Conservation (phyloP, 2,888 invertebrate genomes). For the Hyles lineata region DNA sequence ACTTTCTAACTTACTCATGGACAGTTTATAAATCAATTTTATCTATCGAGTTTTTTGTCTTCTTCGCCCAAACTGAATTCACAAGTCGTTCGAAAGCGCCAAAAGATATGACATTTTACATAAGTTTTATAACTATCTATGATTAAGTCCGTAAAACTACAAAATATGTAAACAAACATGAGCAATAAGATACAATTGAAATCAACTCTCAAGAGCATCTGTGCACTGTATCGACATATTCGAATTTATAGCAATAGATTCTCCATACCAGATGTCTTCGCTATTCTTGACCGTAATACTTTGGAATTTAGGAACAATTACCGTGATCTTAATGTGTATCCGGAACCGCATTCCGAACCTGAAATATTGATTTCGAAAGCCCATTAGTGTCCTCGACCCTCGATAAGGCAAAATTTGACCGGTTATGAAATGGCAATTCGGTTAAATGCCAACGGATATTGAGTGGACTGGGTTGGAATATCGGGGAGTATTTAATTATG, state of each 20-base stretch:
- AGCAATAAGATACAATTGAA: not conserved
- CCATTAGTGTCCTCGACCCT: slow-evolving; percentile 72
- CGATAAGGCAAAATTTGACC: slow-evolving; percentile 70
- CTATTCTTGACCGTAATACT: slow-evolving; percentile 2
- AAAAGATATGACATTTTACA: no score
- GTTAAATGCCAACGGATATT: slow-evolving; percentile 2
- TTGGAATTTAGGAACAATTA: slow-evolving; percentile 69
- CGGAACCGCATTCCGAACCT: slow-evolving; percentile 50
- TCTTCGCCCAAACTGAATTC: no score
- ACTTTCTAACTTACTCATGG: no score
- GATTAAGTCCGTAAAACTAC: no score
- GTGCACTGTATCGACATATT: slow-evolving; percentile 7
- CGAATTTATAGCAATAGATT: slow-evolving; percentile 15
- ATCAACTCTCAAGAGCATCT: not conserved
- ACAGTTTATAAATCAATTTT: no score
- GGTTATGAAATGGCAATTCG: slow-evolving; percentile 52
- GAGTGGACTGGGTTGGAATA: not conserved
- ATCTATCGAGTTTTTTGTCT: no score
- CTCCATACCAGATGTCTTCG: slow-evolving; percentile 6
- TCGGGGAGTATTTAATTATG: not conserved
- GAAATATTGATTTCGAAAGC: slow-evolving; percentile 78
- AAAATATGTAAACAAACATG: no score
- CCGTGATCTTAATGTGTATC: slow-evolving; percentile 48
- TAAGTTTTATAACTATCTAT: no score
- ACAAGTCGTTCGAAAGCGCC: no score